Evolutionary conservation across 1,140 invertebrate genomes (phyloP).

Genomic region (Formica selysi): DNA sequence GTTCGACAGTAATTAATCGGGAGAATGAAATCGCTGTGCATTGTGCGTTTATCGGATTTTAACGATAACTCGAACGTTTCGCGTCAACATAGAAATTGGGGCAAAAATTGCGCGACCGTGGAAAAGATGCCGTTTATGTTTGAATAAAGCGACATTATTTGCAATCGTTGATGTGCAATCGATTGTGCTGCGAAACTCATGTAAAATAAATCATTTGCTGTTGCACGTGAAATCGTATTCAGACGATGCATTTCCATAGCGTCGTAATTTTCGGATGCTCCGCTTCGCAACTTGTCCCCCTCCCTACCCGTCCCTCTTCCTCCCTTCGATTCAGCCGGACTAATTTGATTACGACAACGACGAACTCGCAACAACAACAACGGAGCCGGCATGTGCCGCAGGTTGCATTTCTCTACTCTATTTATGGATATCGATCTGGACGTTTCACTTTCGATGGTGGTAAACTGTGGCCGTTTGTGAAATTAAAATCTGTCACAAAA

Average conservation of each 20-base stretch:
- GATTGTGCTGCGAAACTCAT: conserved; percentile 37
- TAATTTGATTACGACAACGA: conserved; percentile 57
- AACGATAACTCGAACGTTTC: conserved; percentile 54
- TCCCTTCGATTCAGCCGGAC: conserved; percentile 22
- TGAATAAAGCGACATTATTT: conserved; percentile 49
- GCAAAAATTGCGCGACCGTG: conserved; percentile 26
- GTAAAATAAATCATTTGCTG: conserved; percentile 53
- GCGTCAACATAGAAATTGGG: conserved; percentile 28
- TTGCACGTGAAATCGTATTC: conserved; percentile 39
- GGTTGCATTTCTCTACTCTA: conserved; percentile 41
- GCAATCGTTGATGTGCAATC: conserved; percentile 39
- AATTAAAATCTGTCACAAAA: conserved; percentile 17
- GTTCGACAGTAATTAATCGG: conserved; percentile 49
- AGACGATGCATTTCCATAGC: conserved; percentile 50
- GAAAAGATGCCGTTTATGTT: conserved; percentile 48
- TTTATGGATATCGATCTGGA: conserved; percentile 58
- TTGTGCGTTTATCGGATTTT: conserved; percentile 59
- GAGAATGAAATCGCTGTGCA: conserved; percentile 44
- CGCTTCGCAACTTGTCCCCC: conserved; percentile 34
- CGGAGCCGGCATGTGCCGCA: background rate
- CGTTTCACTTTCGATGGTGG: conserved; percentile 62
- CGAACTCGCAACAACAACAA: conserved; percentile 23
- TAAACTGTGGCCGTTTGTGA: background rate
- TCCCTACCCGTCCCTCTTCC: too few relatives aligned
- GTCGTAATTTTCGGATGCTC: conserved; percentile 50